phyloP scores from a whole-genome alignment of 53 echinoderm and acorn worm genomes.

The Holothuria leucospilota region DNA sequence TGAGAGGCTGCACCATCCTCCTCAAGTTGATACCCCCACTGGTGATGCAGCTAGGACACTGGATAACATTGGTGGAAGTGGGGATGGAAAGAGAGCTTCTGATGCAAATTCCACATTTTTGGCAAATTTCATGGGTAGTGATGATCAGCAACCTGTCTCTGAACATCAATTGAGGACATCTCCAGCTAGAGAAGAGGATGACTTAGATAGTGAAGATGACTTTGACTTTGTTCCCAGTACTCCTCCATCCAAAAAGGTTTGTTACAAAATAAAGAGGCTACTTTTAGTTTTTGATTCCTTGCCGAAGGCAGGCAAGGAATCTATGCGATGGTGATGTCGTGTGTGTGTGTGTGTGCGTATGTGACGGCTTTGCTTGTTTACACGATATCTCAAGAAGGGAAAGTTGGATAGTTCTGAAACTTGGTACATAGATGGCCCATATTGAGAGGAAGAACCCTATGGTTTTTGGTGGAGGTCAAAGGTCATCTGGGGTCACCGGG shows the following conservation, averaged over 20 bases:
- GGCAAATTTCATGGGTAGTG: constrained; percentile 56
- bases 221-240: constrained; percentile 88
- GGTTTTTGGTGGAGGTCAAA: no score
- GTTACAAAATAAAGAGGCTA: no score
- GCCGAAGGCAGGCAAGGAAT: no score
- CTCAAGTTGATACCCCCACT: background rate
- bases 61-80: background rate
- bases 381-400: no score
- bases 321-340: no score
- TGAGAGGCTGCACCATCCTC: constrained; percentile 4
- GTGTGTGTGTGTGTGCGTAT: no score
- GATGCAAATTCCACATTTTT: constrained; percentile 69
- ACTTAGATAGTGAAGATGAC: constrained; percentile 61
- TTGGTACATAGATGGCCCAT: no score
- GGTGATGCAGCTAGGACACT: background rate
- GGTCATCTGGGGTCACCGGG: no score
- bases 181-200: constrained; percentile 11
- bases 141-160: background rate
- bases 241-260: constrained; percentile 93
- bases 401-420: no score
- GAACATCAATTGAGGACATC: constrained; percentile 10
- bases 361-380: no score
- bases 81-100: background rate
- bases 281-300: no score
- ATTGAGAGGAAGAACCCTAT: no score